Base-by-base conservation (phyloP, 2,888 invertebrate species). In the Mactromeris polynyma region DNA sequence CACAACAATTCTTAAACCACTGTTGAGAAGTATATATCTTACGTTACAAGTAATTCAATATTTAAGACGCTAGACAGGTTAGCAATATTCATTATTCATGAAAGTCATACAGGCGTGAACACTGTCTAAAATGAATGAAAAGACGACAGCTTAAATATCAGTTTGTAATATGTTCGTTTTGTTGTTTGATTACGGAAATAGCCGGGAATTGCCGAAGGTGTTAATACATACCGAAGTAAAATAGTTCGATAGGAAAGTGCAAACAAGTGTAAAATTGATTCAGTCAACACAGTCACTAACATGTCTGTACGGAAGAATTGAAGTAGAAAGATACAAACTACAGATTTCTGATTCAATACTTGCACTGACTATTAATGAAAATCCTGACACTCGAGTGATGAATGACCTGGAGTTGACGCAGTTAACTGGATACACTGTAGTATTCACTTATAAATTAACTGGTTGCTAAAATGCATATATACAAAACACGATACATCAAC, bases 101-200 rank as follows among this genome's bases (percentile, higher is more conserved):
- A 73, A 73, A 17, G 2, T 33, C 36, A 73, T 73, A 36, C 33
- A 73, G 36, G 73, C 73, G 19, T 33, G 19, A 73, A 73, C 33
- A 73, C 33, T 73, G 36, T 36, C 36, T 73, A 73, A 31, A 14
- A 73, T 33, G 33, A 73, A 73, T 73, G 73, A 73, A 73, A 73
- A 7, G 26, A 64, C 58, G 26, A 64, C 26, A n/a, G 58, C 11
- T 64, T 64, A 26, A 64, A 64, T 64, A 64, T 64, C 58, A 64
- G 26, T 26, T n/a, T 64, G 26, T 64, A 64, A 9, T 17, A 51
- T 17, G 11, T 19, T 1, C 19, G 51, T 51, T 51, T 51, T 51
- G 51, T 51, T 64, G 26, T 26, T 26, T 26, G 26, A 26, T 64
- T n/a, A n/a, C 58, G 58, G 58, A 64, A 64, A 64, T 64, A 4